phyloP scores from a whole-genome alignment of 2,113 vertebrate genomes.

The Proteles cristata region DNA sequence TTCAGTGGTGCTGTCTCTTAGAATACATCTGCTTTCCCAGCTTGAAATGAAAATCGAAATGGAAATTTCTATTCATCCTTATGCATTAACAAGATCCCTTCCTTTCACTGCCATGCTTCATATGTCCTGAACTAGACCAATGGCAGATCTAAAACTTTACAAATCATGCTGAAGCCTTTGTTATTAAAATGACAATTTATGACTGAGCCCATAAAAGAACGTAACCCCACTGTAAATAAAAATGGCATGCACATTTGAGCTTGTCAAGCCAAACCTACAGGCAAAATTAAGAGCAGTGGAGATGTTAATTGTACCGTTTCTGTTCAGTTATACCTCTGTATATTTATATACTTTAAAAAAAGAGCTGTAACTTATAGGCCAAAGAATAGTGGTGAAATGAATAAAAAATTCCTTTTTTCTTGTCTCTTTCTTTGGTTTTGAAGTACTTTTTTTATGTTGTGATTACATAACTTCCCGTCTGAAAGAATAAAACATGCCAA shows the following conservation, averaged over 20 bases:
- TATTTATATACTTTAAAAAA: constrained; percentile 17
- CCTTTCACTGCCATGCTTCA: constrained; percentile 30
- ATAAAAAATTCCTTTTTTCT: background rate
- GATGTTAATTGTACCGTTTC: constrained; percentile 29
- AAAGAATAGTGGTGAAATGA: background rate
- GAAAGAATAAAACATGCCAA: constrained; percentile 43
- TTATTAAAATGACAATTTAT: constrained; percentile 18
- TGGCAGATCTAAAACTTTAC: constrained; percentile 51
- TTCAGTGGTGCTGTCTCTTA: constrained; percentile 61
- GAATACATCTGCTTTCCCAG: constrained; percentile 68
- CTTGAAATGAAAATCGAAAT: constrained; percentile 75
- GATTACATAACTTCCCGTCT: background rate
- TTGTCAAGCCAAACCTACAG: constrained; percentile 2
- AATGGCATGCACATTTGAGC: background rate
- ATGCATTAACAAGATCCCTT: constrained; percentile 68
- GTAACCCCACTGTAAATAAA: constrained; percentile 25
- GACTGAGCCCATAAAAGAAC: background rate
- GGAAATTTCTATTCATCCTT: constrained; percentile 72
- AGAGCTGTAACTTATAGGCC: background rate
- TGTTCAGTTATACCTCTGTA: background rate
- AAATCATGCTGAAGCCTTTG: constrained; percentile 1
- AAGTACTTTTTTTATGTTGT: constrained; percentile 2
- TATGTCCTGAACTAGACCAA: background rate
- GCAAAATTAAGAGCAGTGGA: constrained; percentile 1
- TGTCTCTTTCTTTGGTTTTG: background rate